Evolutionary conservation across 2,113 vertebrate genomes (phyloP), one percentile per base, ranked within the genome.

Genomic region (Cyanoliseus patagonus): DNA sequence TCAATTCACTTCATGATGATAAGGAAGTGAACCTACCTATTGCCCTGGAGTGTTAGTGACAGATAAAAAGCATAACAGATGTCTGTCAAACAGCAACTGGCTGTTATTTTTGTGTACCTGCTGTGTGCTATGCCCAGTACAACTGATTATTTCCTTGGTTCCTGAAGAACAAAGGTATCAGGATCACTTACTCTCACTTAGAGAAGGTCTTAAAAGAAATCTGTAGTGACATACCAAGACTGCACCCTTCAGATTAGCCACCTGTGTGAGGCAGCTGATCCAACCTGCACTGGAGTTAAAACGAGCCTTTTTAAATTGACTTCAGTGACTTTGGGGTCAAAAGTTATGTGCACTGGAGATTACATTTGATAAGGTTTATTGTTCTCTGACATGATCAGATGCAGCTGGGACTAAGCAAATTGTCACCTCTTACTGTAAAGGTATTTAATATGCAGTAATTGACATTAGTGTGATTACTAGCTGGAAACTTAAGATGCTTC

Each of bases 301-400:
- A 5, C 2, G 3, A 67, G 10, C 12, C 55, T 59, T 63, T 59
- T 81, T 25, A 62, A 77, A 86, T 0, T 9, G 6, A 35, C 10
- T 7, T 62, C 24, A 46, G 25, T 0, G 0, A 35, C 44, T 86
- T 9, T 22, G 2, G 3, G 33, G 55, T 72, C 55, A 82, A 74
- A 82, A 67, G 5, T 51, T 66, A 37, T 0, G 10, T 31, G 27
- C n/a, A 4, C 39, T 16, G 55, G 27, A 37, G 33, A 46, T 49
- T 12, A 37, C 3, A 57, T 20, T 2, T 41, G 17, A 55, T 17
- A 44, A 31, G 0, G 0, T 24, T 66, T 33, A 46, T 22, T 82
- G 18, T 49, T 64, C 35, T 44, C 39, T 22, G 47, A 25, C 22
- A 44, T 0, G 0, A 31, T 33, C 23, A 61, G 33, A 76, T 49